phyloP scores from a whole-genome alignment of 2,113 vertebrate genomes.

The Chunga burmeisteri region DNA sequence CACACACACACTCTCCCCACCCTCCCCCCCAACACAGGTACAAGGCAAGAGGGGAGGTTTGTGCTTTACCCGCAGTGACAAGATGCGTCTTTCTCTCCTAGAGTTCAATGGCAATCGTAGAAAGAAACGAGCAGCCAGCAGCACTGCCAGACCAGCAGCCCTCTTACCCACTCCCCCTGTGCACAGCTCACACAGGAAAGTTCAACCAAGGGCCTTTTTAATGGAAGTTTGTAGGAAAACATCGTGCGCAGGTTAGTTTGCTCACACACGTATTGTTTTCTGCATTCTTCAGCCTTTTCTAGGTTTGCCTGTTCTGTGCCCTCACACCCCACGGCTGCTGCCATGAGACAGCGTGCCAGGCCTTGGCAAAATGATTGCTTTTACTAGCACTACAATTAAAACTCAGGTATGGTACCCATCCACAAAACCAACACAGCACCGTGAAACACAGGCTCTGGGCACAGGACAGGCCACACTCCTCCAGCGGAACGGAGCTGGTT shows the following conservation, averaged over 20 bases:
- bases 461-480: not conserved
- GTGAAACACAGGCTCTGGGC: not conserved
- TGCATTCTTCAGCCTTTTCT: not conserved
- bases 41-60: not conserved
- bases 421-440: not conserved
- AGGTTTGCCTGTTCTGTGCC: not conserved
- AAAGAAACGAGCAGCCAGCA: not conserved
- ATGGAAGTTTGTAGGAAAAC: not conserved
- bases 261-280: not conserved
- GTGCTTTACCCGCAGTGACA: not conserved
- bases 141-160: not conserved
- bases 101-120: not conserved
- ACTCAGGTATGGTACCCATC: not conserved
- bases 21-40: rapidly evolving
- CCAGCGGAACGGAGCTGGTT: rapidly evolving
- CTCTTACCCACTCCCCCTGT: rapidly evolving
- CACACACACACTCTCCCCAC: not conserved
- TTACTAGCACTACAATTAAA: not conserved
- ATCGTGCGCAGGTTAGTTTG: rapidly evolving
- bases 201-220: constrained; percentile 19
- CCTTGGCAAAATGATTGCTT: not conserved
- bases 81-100: not conserved
- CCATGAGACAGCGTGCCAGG: not conserved
- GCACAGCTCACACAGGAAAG: not conserved
- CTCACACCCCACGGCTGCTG: not conserved